These are phyloP conservation scores for Cosmia trapezina DNA, from an alignment of 2,888 invertebrate genomes.

Conservation along the genomic window DNA sequence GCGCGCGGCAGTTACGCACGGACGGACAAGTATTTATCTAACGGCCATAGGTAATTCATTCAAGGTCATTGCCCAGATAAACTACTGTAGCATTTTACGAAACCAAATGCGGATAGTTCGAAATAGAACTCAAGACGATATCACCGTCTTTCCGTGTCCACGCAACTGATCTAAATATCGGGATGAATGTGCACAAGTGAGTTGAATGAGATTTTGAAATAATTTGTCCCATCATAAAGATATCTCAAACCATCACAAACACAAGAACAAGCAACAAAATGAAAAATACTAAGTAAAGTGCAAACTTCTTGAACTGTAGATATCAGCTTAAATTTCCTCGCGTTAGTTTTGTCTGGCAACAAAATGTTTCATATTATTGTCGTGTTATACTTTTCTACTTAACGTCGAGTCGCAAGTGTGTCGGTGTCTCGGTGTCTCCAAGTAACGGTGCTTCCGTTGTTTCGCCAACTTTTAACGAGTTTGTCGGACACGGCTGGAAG, in stretches of 20 bases:
- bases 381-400: slow-evolving; percentile 88
- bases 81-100: too few relatives aligned
- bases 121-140: background rate
- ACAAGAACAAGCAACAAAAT: slow-evolving; percentile 56
- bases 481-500: slow-evolving; percentile 86
- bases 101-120: background rate
- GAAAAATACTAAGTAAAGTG: slow-evolving; percentile 65
- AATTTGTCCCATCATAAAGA: slow-evolving; percentile 20
- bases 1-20: too few relatives aligned
- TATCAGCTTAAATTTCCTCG: slow-evolving; percentile 80
- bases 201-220: background rate
- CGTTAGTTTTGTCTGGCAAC: slow-evolving; percentile 79
- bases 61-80: too few relatives aligned
- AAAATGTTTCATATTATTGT: slow-evolving; percentile 86
- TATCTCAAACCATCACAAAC: slow-evolving; percentile 26
- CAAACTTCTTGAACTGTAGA: slow-evolving; percentile 67
- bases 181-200: background rate
- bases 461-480: slow-evolving; percentile 90
- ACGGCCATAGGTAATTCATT: too few relatives aligned
- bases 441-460: slow-evolving; percentile 86
- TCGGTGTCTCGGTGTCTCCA: slow-evolving; percentile 78
- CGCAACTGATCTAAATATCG: background rate
- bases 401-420: slow-evolving; percentile 88
- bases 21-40: too few relatives aligned
- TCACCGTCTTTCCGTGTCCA: background rate